Evolutionary conservation across 2,113 vertebrate species (phyloP), one percentile per base, ranked within the genome.

Genomic region (Gorsachius goisagi): DNA sequence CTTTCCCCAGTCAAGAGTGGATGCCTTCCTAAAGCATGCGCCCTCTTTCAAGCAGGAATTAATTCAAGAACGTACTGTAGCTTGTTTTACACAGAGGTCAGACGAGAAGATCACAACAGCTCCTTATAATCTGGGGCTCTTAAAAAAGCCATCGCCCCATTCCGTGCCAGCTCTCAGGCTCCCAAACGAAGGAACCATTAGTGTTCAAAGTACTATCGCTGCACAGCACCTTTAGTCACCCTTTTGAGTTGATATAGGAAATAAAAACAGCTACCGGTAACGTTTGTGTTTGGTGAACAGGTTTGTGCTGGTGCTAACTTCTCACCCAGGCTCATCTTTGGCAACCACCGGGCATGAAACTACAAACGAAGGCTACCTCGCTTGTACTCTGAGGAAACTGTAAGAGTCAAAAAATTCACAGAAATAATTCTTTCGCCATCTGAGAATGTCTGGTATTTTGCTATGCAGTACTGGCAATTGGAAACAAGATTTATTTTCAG

Each of bases 141-240:
- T 14, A 23, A 52, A 19, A 63, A 60, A 68, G 71, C n/a, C 15
- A 11, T 10, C 3, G 1, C n/a, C 30, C 2, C 21, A 3, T 8
- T 21, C 53, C 4, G n/a, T 4, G 47, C n/a, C 59, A 50, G 7
- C 33, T 41, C 59, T 11, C 23, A 8, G 68, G 50, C 30, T 64
- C 45, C 24, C 12, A 18, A 19, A 7, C 0, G 22, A 71, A 62
- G 49, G 49, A 53, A 28, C 18, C 44, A 10, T 17, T 6, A 20
- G 27, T 1, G 14, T 60, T 27, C 14, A 3, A 41, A 56, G 66
- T 1, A 1, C 6, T 18, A 2, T 1, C 12, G 35, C 32, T 44
- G 17, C 22, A 6, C 35, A 16, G n/a, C 23, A 53, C 45, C 60
- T 78, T 20, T 0, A 14, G 35, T 6, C 12, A 18, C 12, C 9